Evolutionary conservation across 2,888 invertebrate species (phyloP), one percentile per base, ranked within the genome.

Genomic region (Lasioglossum morio): DNA sequence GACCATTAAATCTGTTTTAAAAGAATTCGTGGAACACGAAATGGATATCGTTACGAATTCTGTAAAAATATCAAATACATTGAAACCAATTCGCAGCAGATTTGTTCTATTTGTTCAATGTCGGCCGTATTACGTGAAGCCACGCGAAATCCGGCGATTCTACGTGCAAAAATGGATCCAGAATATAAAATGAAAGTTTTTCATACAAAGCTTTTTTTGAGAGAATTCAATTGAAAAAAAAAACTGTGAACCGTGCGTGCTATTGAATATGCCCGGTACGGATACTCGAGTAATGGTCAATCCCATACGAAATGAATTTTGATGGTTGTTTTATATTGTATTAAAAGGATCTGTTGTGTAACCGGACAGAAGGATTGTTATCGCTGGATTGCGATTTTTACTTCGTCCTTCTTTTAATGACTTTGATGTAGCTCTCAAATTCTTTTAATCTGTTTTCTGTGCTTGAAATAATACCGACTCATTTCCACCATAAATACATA

Each of bases 141-240:
- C 37, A 37, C 23, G 23, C 10, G 7, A 69, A 37, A 37, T 23
- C 69, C 4, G 37, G 19, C 69, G 23, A 23, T 12, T 34, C 69
- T 69, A 69, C 37, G 37, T 37, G 69, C 4, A 37, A 37, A 69
- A 69, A 23, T 69, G 23, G 69, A 69, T 69, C 12, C 23, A 1
- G 23, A 23, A 69, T 37, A 37, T 69, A 23, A 34, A 37, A 69
- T 69, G 34, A 69, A 37, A 37, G 23, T 69, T 69, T 12, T 23
- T 37, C 34, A 1, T 37, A 69, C 69, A 37, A 69, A 70, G n/a
- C 40, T 40, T n/a, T 70, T 37, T 70, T 12, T n/a, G 14, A 40
- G 37, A 8, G 12, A 37, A 70, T 70, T 23, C 37, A n/a, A 70
- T 40, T 70, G n/a, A 37, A 70, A 70, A 69, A 69, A 69, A 37